These are phyloP conservation scores for Micromesistius poutassou DNA, from an alignment of 2,797 vertebrate species.

Conservation along the genomic window DNA sequence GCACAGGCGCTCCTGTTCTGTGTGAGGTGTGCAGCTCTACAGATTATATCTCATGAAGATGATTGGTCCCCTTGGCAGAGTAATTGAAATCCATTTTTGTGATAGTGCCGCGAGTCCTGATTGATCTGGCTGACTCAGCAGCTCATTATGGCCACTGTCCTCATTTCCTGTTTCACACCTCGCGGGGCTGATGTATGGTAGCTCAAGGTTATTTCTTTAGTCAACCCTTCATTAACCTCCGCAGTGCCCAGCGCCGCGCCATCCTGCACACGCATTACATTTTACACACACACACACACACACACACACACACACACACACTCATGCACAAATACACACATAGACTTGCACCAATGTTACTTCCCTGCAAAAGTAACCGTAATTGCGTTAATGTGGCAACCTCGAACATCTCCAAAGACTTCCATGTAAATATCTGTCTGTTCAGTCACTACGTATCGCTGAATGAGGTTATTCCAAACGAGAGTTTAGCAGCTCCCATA, in stretches of 20 bases:
- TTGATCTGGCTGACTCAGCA: slow-evolving; percentile 73
- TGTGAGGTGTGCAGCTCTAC: slow-evolving; percentile 14
- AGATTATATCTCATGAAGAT: slow-evolving; percentile 45
- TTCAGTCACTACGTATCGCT: too few species aligned
- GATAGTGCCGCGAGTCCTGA: slow-evolving; percentile 55
- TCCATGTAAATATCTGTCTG: too few species aligned
- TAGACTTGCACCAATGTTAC: neutral
- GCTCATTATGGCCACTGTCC: slow-evolving; percentile 68
- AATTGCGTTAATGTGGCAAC: neutral
- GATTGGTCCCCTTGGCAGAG: slow-evolving; percentile 44
- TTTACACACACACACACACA: slow-evolving; percentile 7
- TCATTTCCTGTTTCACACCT: slow-evolving; percentile 70
- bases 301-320: neutral
- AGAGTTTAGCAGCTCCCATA: too few species aligned
- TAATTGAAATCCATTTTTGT: slow-evolving; percentile 61
- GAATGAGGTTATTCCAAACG: too few species aligned
- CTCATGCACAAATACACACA: neutral
- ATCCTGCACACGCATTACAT: neutral
- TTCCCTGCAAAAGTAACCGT: neutral
- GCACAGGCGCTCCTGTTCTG: neutral
- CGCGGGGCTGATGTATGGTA: slow-evolving; percentile 66
- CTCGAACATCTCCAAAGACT: too few species aligned
- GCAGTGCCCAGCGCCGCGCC: slow-evolving; percentile 25
- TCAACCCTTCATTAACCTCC: slow-evolving; percentile 72
- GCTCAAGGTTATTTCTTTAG: slow-evolving; percentile 71